Base-by-base conservation (phyloP, 2,797 vertebrate genomes). In the Protonibea diacanthus region DNA sequence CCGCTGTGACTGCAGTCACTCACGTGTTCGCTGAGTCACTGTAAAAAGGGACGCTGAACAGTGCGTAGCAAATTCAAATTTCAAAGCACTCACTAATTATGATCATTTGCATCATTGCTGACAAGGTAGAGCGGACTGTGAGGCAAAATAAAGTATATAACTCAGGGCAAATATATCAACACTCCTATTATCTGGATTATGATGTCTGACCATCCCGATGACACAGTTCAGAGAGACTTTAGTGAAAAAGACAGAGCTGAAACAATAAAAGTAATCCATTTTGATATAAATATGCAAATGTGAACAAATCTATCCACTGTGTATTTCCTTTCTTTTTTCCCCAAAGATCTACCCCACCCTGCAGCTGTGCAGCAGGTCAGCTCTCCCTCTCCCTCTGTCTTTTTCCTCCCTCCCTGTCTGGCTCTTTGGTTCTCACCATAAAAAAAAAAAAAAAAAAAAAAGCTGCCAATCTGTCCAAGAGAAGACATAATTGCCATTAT, bases 401-500 rank as follows among this genome's bases (percentile, higher is more conserved):
- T 71, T 67, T 72, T 52, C 23, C 23, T 57, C 57, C 56, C 69
- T 75, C 73, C 18, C 79, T 52, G 75, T 77, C 88, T 83, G 74
- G 18, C 57, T 65, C 51, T 82, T 57, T 69, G 65, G 62, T 85
- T 90, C 82, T 85, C 89, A 87, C 75, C 69, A 78, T 74, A 38
- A 8, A 33, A 33, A 72, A 83, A 85, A 65, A 66, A 44, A 47
- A 47, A 20, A 48, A 29, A 21, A 72, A 74, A 67, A 83, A 81
- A 83, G 69, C 74, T 82, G 83, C 86, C 85, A 87, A 83, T 89
- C 88, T 81, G 83, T 74, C 82, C 66, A 23, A 69, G 53, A 84
- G 70, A 87, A 86, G 84, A 83, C 89, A 89, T 90, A 91, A 93
- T 94, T 90, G 86, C 80, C 91, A 89, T 92, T 90, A 90, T 89